A percentile compares a stretch with the other conserved stretches of the same genome.
These are phyloP conservation scores for Emydocephalus ijimae DNA, from an alignment of 2,113 vertebrate species.

Conservation along the genomic window DNA sequence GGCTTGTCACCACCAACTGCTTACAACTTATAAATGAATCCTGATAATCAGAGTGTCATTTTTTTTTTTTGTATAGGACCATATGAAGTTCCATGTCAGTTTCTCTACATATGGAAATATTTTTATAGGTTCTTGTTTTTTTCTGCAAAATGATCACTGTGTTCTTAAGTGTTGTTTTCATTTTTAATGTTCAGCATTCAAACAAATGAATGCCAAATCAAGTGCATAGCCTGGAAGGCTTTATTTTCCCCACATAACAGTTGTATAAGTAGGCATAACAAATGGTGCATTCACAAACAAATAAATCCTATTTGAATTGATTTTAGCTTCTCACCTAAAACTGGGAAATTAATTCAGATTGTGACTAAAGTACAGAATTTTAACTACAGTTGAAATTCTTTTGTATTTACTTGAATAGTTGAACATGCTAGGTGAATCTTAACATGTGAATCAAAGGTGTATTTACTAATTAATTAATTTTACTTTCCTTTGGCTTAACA, in stretches of 20 bases:
- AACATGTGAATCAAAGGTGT: not conserved
- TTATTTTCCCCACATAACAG: not conserved
- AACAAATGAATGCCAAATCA: conserved; percentile 19
- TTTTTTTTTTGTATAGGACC: not conserved
- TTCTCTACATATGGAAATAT: not conserved
- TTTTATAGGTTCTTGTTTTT: conserved; percentile 31
- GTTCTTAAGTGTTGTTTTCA: conserved; percentile 51
- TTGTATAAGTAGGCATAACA: not conserved
- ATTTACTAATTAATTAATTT: not conserved
- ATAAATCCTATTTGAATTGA: not conserved
- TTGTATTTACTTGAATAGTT: not conserved
- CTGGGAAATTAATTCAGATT: not conserved
- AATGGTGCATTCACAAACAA: not conserved
- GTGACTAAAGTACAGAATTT: not conserved
- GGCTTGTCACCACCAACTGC: not conserved
- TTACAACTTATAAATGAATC: not conserved
- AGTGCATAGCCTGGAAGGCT: not conserved
- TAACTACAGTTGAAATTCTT: not conserved
- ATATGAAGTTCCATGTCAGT: not conserved
- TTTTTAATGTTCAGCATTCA: conserved; percentile 65
- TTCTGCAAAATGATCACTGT: conserved; percentile 60
- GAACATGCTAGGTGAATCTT: not conserved
- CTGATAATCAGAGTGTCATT: not conserved
- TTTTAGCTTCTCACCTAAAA: not conserved
- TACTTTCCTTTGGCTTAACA: not conserved